A percentile compares a stretch with the other conserved stretches of the same genome.
These are phyloP conservation scores for Gallinago stenura DNA, from an alignment of 2,797 vertebrate genomes.

Conservation along the genomic window DNA sequence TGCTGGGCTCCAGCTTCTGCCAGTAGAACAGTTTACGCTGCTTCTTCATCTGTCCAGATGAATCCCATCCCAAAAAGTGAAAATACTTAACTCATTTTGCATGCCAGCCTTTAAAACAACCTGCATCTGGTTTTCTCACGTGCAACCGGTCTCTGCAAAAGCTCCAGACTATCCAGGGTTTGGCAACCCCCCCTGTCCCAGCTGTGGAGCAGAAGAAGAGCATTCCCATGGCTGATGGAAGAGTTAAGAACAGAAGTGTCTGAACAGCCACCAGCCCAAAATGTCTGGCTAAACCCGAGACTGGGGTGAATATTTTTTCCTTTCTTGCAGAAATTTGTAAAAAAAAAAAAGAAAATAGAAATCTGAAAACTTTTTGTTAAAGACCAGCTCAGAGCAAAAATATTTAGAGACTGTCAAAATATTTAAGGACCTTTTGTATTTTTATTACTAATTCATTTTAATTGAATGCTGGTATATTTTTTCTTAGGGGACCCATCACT, in stretches of 20 bases:
- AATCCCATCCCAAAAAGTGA: background rate
- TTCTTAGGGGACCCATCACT: fast-evolving
- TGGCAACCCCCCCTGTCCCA: background rate
- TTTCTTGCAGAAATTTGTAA: background rate
- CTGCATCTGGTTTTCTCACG: background rate
- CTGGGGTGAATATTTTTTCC: background rate
- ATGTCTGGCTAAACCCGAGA: background rate
- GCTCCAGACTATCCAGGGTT: background rate
- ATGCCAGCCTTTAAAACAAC: background rate
- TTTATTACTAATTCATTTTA: background rate
- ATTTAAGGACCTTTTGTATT: background rate
- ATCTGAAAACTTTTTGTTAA: background rate
- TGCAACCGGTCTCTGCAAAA: background rate
- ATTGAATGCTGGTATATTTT: background rate
- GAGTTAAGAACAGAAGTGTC: background rate
- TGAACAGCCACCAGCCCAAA: background rate
- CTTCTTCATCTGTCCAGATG: background rate
- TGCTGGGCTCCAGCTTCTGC: background rate
- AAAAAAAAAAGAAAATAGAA: background rate
- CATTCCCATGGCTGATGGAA: background rate
- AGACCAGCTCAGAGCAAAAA: background rate
- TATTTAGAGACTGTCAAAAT: background rate
- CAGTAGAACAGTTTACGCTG: background rate
- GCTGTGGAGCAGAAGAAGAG: background rate
- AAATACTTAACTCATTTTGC: background rate